These are phyloP conservation scores for Acomys russatus DNA, from an alignment of 2,797 vertebrate species.

Conservation along the genomic window DNA sequence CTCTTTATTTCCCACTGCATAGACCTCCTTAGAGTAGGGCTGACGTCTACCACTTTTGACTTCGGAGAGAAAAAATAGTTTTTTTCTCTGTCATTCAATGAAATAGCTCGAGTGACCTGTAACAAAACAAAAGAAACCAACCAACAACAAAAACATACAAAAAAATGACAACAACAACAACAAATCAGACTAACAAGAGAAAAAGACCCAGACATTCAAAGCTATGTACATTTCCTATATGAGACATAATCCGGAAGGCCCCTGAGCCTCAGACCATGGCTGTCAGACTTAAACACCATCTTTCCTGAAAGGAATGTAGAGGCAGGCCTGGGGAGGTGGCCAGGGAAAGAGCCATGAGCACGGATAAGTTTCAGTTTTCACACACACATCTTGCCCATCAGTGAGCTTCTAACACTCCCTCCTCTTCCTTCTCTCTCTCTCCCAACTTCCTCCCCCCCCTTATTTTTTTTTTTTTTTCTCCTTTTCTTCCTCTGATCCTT, in stretches of 20 bases:
- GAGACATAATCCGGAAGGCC: neutral
- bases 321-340: neutral
- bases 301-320: neutral
- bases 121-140: neutral
- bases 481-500: neutral
- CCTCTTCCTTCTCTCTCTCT: neutral
- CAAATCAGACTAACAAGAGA: neutral
- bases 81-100: neutral
- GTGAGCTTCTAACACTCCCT: neutral
- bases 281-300: neutral
- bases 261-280: neutral
- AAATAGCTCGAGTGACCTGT: neutral
- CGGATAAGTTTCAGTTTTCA: neutral
- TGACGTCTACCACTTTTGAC: neutral
- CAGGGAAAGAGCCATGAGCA: neutral
- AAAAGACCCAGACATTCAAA: neutral
- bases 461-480: neutral
- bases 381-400: neutral
- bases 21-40: neutral
- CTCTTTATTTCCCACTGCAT: neutral
- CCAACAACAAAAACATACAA: no score
- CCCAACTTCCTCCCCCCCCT: neutral
- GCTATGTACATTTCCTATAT: neutral
- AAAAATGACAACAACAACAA: neutral
- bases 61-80: neutral